These are phyloP conservation scores for Onychostoma macrolepis DNA, from an alignment of 2,113 vertebrate genomes.

Conservation along the genomic window DNA sequence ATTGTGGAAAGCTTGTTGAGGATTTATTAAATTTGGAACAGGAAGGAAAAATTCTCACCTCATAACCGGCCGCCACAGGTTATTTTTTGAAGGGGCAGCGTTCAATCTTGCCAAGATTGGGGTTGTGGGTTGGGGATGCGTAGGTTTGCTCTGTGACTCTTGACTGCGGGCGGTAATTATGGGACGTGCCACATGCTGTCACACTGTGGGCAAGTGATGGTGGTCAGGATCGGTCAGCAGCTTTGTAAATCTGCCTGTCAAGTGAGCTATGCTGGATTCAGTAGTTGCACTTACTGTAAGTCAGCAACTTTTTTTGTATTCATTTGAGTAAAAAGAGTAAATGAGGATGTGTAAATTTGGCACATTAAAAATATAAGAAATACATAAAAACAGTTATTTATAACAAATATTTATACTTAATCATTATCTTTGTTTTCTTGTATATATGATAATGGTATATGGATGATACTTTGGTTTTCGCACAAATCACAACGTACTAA, in stretches of 20 bases:
- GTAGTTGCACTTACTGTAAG: background rate
- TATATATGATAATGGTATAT: too few relatives aligned
- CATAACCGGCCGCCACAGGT: conserved; percentile 67
- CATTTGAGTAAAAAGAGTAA: background rate
- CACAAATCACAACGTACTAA: background rate
- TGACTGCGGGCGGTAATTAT: conserved; percentile 52
- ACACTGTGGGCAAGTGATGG: background rate
- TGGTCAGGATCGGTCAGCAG: conserved; percentile 4
- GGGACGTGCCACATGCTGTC: conserved; percentile 9
- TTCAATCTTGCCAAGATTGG: conserved; percentile 62
- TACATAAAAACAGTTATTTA: too few relatives aligned
- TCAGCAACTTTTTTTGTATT: background rate
- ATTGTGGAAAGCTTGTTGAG: conserved; percentile 59
- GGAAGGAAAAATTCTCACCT: conserved; percentile 55
- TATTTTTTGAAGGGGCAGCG: conserved; percentile 67
- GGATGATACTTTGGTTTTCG: background rate
- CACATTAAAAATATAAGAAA: too few relatives aligned
- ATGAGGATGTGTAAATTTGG: background rate
- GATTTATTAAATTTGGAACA: conserved; percentile 75
- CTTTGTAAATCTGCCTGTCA: background rate
- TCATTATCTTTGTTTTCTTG: too few relatives aligned
- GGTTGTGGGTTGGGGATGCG: conserved; percentile 34
- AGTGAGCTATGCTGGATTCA: background rate
- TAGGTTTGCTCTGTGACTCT: conserved; percentile 27
- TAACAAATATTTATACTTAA: too few relatives aligned